A percentile compares a stretch with the other conserved stretches of the same genome.
Conservation (phyloP, 64 coral and sea anemone genomes). For the Montipora capricornis region DNA sequence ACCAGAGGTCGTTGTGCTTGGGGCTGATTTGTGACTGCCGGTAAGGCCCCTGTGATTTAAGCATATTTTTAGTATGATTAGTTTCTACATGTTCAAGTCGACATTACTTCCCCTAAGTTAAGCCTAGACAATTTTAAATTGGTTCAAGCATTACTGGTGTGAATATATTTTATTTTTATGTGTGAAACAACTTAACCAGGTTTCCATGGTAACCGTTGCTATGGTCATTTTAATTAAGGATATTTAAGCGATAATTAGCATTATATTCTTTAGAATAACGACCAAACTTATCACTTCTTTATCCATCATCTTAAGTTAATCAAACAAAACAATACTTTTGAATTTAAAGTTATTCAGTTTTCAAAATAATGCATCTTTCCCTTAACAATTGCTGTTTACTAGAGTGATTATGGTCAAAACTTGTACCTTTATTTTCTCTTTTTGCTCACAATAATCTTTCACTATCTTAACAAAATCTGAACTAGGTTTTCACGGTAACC, state of each 20-base stretch:
- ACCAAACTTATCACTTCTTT: neutral
- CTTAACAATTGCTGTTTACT: neutral
- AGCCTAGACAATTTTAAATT: neutral
- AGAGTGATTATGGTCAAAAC: neutral
- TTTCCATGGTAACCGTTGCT: too few species aligned
- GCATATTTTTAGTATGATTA: conserved; percentile 4
- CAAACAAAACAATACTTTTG: too few species aligned
- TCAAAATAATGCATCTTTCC: neutral
- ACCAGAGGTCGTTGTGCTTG: neutral
- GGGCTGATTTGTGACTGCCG: neutral
- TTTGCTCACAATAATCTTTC: neutral
- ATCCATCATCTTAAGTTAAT: neutral
- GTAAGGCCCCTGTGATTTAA: neutral
- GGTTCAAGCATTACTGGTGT: neutral
- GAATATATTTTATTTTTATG: neutral
- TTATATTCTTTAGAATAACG: neutral
- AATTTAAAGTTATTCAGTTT: neutral
- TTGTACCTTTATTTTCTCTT: neutral
- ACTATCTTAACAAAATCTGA: neutral
- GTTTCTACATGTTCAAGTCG: too few species aligned
- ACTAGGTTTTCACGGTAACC: neutral
- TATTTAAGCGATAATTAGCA: neutral
- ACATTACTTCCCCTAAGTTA: conserved; percentile 6
- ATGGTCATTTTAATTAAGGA: too few species aligned
- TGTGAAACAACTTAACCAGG: neutral